Evolutionary conservation across 2,797 vertebrate species (phyloP), one percentile per base, ranked within the genome.

Genomic region (Tragopan temminckii): DNA sequence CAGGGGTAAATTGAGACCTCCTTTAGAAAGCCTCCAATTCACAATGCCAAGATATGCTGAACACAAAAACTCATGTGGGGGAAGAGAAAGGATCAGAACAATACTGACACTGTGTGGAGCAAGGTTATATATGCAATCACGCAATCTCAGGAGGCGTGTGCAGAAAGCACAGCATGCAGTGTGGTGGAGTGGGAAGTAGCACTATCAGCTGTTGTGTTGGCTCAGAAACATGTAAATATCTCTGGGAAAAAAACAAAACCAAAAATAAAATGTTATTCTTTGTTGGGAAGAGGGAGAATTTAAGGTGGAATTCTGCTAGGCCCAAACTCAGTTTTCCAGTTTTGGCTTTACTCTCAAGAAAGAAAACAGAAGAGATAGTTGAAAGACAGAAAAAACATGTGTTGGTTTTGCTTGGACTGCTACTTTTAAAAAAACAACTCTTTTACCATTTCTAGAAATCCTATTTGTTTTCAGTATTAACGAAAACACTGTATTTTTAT

Each of bases 1-100:
- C 95, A 94, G 94, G 91, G 95, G 96, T 94, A 96, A 96, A 96
- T 94, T 96, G 94, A 91, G 45, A 68, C 83, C 90, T 86, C 91
- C 94, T 95, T 94, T 95, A 94, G 87, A 94, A 77, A 90, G 67
- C 53, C 59, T 86, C 57, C 85, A 57, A 57, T 94, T 94, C 91
- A 95, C 89, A 95, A 89, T 92, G 92, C 83, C 78, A 95, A 91
- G 95, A 96, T 96, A 93, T 80, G 91, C 88, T 70, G 74, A 91
- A 85, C 91, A 91, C 91, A 93, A 96, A 94, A 94, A 77, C 68
- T 88, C 88, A 82, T n/a, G 89, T 5, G 1, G 72, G 66, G 43
- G 0, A 36, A 52, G 81, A 87, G 94, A 85, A 80, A 46, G 85
- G 75, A 46, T 36, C 66, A 81, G 89, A 94, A 95, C 91, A 96